Conservation (phyloP, 2,797 vertebrate genomes). For the Microctenopoma lineatum region DNA sequence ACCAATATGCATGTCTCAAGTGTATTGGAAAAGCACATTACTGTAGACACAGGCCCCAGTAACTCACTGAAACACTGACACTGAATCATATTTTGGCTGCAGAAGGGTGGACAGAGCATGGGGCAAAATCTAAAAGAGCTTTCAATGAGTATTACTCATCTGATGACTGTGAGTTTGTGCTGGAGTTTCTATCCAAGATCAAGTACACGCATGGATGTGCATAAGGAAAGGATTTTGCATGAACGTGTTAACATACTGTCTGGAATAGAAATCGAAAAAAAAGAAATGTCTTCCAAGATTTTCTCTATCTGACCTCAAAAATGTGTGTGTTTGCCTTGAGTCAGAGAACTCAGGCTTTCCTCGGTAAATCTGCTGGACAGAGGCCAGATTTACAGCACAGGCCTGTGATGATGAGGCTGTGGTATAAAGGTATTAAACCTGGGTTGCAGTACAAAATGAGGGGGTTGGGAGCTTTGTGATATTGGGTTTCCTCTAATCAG, state of each 20-base stretch:
- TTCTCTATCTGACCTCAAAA: slow-evolving; percentile 4
- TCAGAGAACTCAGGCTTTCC: slow-evolving; percentile 7
- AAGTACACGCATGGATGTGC: background rate
- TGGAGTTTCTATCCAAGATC: slow-evolving; percentile 1
- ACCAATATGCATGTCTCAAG: background rate
- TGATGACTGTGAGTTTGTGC: slow-evolving; percentile 41
- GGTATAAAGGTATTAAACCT: slow-evolving; percentile 58
- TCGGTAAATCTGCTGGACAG: background rate
- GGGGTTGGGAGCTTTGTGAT: slow-evolving; percentile 57
- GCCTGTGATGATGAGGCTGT: slow-evolving; percentile 42
- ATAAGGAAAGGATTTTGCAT: background rate
- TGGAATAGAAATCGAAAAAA: background rate
- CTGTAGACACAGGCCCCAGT: slow-evolving; percentile 5
- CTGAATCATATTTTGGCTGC: slow-evolving; percentile 31
- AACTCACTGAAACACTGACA: slow-evolving; percentile 1
- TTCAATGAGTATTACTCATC: slow-evolving; percentile 44
- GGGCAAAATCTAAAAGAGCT: slow-evolving; percentile 31
- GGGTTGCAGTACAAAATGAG: slow-evolving; percentile 17
- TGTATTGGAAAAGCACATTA: slow-evolving; percentile 5
- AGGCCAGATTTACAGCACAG: slow-evolving; percentile 36
- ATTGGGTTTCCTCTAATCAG: slow-evolving; percentile 75
- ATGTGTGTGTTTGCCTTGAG: slow-evolving; percentile 9
- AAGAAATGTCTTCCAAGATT: background rate
- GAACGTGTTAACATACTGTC: background rate
- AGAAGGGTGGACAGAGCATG: slow-evolving; percentile 20